Evolutionary conservation across 2,888 invertebrate species (phyloP), one percentile per base, ranked within the genome.

Genomic region (Boloria selene): DNA sequence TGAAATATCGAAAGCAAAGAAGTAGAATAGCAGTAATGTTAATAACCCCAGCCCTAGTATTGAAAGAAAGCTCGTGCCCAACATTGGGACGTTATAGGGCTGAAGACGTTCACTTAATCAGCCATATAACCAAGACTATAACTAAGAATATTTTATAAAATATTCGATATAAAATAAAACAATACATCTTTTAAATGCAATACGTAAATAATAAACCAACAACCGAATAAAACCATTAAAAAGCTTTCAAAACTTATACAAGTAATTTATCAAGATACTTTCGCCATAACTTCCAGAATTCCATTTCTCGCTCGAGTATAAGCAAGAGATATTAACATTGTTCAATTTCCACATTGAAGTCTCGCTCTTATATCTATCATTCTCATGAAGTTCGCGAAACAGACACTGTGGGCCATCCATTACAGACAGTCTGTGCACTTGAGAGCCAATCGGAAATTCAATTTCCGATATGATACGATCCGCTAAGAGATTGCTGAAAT

Each of bases 401-500:
- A 79, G 77, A 75, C 76, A 76, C 77, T 77, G 73, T 75, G 79
- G 76, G 74, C 81, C 81, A 83, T 84, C 83, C 80, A 83, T 82
- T 84, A 83, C 82, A 74, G 74, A 70, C 77, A 74, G 79, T 75
- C 80, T 77, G 64, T 67, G 77, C 76, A 67, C 77, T 79, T 74
- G 82, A 77, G 82, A 80, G 80, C 85, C 86, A 84, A 86, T 88
- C 85, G 86, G 85, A 88, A 89, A 90, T 89, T 89, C 84, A 88
- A 90, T 89, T 88, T 88, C 89, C 89, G 86, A 87, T 87, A 71
- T 71, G 72, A 72, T 70, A 85, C 84, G 82, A 88, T 83, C 86
- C 79, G 82, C 83, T 86, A 86, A 87, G 85, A 88, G 87, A 88
- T 87, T 84, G 86, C 81, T 81, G 79, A 82, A 83, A 84, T 76